Evolutionary conservation across 2,113 vertebrate species (phyloP).

Genomic region (Scomber japonicus): DNA sequence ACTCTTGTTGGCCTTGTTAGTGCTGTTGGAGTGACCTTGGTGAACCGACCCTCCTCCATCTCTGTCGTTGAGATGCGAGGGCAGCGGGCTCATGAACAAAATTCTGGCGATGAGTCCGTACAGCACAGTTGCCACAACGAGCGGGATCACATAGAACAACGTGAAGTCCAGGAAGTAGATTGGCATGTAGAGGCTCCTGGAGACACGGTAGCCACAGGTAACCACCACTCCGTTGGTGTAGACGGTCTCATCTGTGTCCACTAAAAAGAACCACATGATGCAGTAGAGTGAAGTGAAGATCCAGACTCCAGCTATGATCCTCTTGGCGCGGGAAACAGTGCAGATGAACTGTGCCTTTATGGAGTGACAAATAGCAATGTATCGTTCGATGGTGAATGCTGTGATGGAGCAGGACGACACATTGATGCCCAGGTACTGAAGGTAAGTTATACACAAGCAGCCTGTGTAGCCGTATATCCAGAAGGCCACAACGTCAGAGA

Average conservation of each 20-base stretch:
- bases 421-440: conserved; percentile 92
- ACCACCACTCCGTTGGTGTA: conserved; percentile 86
- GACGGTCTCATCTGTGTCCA: conserved; percentile 86
- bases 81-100: conserved; percentile 85
- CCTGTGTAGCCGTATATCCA: conserved; percentile 89
- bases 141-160: conserved; percentile 86
- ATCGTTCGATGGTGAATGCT: conserved; percentile 89
- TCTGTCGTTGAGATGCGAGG: conserved; percentile 68
- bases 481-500: conserved; percentile 85
- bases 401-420: conserved; percentile 90
- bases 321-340: conserved; percentile 88
- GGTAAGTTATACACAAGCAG: conserved; percentile 90
- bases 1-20: conserved; percentile 76
- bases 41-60: conserved; percentile 77
- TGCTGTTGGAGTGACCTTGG: conserved; percentile 72
- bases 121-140: conserved; percentile 86
- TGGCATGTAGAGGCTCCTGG: conserved; percentile 89
- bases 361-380: conserved; percentile 90
- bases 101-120: conserved; percentile 88
- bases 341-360: conserved; percentile 89
- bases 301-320: conserved; percentile 89
- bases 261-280: conserved; percentile 92
- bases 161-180: conserved; percentile 91
- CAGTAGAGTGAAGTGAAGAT: conserved; percentile 88
- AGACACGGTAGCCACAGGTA: conserved; percentile 87